A percentile compares a stretch with the other conserved stretches of the same genome.
phyloP scores from a whole-genome alignment of 2,888 invertebrate species.

The Sphinx pinastri region DNA sequence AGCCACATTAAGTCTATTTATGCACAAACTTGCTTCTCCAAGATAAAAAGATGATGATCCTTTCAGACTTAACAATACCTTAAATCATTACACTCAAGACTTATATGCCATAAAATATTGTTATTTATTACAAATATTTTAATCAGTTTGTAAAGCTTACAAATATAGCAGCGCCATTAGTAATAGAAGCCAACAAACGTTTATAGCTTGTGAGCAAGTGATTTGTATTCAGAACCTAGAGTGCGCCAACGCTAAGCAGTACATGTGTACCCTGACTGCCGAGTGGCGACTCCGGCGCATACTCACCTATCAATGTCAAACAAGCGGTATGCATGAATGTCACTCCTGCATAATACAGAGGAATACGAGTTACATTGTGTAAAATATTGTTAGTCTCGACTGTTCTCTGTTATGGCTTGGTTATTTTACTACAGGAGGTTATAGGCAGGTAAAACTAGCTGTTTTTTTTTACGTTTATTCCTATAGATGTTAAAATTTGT shows the following conservation, averaged over 20 bases:
- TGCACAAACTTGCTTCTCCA: no score
- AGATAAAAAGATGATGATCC: no score
- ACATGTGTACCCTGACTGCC: background rate
- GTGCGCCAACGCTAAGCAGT: conserved; percentile 6
- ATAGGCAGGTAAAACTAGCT: no score
- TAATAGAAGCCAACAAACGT: background rate
- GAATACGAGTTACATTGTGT: conserved; percentile 11
- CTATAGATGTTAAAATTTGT: no score
- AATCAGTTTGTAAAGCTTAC: no score
- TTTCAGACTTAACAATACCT: no score
- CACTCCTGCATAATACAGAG: conserved; percentile 19
- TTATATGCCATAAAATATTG: no score
- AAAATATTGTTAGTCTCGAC: background rate
- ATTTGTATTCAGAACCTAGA: conserved; percentile 13
- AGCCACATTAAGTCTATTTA: no score
- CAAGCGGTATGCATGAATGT: conserved; percentile 11
- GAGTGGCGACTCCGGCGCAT: conserved; percentile 4
- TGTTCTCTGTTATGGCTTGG: background rate
- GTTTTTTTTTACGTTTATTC: no score
- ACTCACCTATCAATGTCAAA: conserved; percentile 23
- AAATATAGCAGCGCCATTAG: background rate
- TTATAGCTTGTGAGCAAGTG: background rate
- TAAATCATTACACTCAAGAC: no score
- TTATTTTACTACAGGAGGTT: no score
- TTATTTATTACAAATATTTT: no score